phyloP scores from a whole-genome alignment of 2,113 vertebrate species.

The Engraulis encrasicolus region DNA sequence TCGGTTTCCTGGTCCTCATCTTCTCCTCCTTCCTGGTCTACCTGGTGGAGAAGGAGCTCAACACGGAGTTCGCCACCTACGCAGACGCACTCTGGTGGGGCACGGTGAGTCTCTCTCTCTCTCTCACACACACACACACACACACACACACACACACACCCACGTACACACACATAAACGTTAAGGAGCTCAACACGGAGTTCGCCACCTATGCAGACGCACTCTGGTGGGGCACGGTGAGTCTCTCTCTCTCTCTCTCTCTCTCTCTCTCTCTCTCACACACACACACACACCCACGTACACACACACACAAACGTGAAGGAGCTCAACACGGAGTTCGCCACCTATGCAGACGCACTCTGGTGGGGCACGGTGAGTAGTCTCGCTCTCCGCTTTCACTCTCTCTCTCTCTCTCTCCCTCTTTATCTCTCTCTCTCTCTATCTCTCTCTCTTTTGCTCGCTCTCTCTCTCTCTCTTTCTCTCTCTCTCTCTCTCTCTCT shows the following conservation, averaged over 20 bases:
- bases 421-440: too few relatives aligned
- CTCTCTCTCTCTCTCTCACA: too few relatives aligned
- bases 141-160: neutral
- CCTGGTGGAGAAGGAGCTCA: constrained; percentile 95
- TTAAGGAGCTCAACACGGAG: too few relatives aligned
- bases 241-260: too few relatives aligned
- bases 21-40: constrained; percentile 99
- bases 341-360: constrained; percentile 95
- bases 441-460: too few relatives aligned
- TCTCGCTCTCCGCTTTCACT: too few relatives aligned
- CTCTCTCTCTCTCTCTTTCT: too few relatives aligned
- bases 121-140: neutral
- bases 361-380: constrained; percentile 99
- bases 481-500: too few relatives aligned
- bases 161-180: neutral
- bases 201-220: neutral
- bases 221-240: too few relatives aligned
- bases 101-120: constrained; percentile 83
- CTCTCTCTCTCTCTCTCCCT: too few relatives aligned
- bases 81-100: constrained; percentile 99
- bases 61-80: constrained; percentile 95
- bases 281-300: too few relatives aligned
- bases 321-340: constrained; percentile 93
- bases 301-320: too few relatives aligned
- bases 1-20: constrained; percentile 97